Conservation (phyloP, 2,113 vertebrate genomes). For the Microcebus lehilahytsara region DNA sequence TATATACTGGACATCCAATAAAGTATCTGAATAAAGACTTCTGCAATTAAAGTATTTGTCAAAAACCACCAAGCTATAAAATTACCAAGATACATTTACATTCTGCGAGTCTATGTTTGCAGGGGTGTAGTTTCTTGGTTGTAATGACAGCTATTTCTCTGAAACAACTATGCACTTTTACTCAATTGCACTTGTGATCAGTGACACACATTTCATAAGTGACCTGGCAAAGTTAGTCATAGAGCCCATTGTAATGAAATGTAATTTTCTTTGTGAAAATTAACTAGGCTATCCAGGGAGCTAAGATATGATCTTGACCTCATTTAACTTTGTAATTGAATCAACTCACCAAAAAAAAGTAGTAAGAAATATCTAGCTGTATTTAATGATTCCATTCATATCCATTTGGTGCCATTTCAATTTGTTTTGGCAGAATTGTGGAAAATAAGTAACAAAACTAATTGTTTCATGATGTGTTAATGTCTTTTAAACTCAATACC, state of each 20-base stretch:
- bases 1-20: not conserved
- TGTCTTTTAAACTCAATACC: not conserved
- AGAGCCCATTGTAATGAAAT: constrained; percentile 31
- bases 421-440: not conserved
- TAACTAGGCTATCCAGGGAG: constrained; percentile 46
- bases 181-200: not conserved
- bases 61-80: not conserved
- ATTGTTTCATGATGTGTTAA: not conserved
- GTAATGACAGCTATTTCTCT: not conserved
- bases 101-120: not conserved
- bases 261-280: constrained; percentile 47
- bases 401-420: not conserved
- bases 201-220: constrained; percentile 43
- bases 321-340: constrained; percentile 49
- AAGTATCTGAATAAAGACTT: not conserved
- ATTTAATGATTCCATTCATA: not conserved
- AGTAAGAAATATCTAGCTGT: not conserved
- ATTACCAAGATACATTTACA: not conserved
- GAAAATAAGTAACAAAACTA: not conserved
- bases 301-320: constrained; percentile 56
- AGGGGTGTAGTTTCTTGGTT: not conserved
- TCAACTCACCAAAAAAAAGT: not conserved
- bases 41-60: not conserved
- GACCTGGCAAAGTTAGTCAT: constrained; percentile 20
- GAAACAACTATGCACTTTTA: not conserved